These are phyloP conservation scores for Ophion costatus DNA, from an alignment of 2,888 invertebrate genomes.

Conservation along the genomic window DNA sequence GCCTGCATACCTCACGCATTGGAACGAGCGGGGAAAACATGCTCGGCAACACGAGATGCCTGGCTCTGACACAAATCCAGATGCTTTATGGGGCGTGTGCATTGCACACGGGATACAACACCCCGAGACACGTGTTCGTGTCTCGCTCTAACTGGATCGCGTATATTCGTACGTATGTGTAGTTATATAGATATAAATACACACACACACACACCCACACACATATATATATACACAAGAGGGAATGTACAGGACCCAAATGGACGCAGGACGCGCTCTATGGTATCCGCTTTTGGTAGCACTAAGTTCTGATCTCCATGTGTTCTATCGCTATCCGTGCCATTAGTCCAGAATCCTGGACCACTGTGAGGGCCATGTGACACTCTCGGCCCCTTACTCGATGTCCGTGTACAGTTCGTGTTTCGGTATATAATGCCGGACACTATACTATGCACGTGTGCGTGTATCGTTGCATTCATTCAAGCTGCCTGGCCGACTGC, in stretches of 20 bases:
- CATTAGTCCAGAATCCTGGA: slow-evolving; percentile 44
- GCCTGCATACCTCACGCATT: not conserved
- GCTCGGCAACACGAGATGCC: slow-evolving; percentile 63
- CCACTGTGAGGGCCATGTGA: slow-evolving; percentile 34
- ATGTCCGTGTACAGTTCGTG: not conserved
- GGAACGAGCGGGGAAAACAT: slow-evolving; percentile 34
- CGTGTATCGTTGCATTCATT: slow-evolving; percentile 27
- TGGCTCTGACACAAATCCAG: slow-evolving; percentile 71
- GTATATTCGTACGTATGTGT: not conserved
- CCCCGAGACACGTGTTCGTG: slow-evolving; percentile 66
- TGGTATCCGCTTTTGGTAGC: slow-evolving; percentile 23
- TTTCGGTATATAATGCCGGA: slow-evolving; percentile 16
- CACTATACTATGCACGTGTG: not conserved
- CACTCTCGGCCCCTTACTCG: not conserved
- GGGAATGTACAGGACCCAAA: slow-evolving; percentile 37
- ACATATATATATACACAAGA: too few species aligned
- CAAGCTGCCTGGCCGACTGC: slow-evolving; percentile 22
- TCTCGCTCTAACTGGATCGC: slow-evolving; percentile 13
- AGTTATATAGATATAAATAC: too few species aligned
- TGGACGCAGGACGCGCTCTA: slow-evolving; percentile 34
- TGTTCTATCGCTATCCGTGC: slow-evolving; percentile 48
- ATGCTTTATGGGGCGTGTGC: slow-evolving; percentile 69
- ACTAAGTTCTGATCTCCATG: slow-evolving; percentile 16
- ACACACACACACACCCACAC: too few species aligned
- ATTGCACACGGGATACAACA: slow-evolving; percentile 61